Evolutionary conservation across 2,888 invertebrate species (phyloP).

Genomic region (Bombyx huttoni): DNA sequence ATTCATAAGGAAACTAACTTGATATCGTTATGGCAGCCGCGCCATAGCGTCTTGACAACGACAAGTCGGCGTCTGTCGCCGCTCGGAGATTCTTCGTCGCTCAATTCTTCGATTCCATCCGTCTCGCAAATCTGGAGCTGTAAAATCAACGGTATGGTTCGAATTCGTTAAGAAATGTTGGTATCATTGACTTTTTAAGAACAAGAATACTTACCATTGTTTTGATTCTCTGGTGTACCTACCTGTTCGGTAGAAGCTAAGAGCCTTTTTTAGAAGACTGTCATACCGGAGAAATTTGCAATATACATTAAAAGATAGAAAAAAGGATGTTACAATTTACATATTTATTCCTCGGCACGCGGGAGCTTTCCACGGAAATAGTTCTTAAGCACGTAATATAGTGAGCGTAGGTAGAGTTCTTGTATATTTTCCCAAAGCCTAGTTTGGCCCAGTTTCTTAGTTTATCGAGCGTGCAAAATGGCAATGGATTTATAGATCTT

Average conservation of each 20-base stretch:
- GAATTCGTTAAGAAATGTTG: too few relatives aligned
- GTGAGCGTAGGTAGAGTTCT: slow-evolving; percentile 37
- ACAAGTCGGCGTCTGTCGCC: slow-evolving; percentile 80
- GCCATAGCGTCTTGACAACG: slow-evolving; percentile 83
- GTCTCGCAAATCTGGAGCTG: slow-evolving; percentile 85
- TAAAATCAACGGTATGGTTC: background rate
- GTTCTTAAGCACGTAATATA: slow-evolving; percentile 59
- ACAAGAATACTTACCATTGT: too few relatives aligned
- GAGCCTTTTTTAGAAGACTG: background rate
- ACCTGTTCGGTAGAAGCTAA: background rate
- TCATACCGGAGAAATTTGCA: background rate
- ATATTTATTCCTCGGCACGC: slow-evolving; percentile 45
- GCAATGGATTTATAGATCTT: slow-evolving; percentile 54
- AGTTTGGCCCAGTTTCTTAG: slow-evolving; percentile 65
- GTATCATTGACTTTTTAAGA: too few relatives aligned
- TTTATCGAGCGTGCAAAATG: slow-evolving; percentile 63
- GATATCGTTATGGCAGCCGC: slow-evolving; percentile 77
- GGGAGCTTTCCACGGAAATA: slow-evolving; percentile 40
- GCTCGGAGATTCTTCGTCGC: slow-evolving; percentile 76
- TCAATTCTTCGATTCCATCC: slow-evolving; percentile 78
- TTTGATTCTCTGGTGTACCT: too few relatives aligned
- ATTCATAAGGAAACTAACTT: slow-evolving; percentile 28
- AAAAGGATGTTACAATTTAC: slow-evolving; percentile 29
- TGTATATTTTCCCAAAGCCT: slow-evolving; percentile 59
- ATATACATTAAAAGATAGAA: slow-evolving; percentile 14